phyloP scores from a whole-genome alignment of 2,113 vertebrate genomes.

The Zingel zingel region DNA sequence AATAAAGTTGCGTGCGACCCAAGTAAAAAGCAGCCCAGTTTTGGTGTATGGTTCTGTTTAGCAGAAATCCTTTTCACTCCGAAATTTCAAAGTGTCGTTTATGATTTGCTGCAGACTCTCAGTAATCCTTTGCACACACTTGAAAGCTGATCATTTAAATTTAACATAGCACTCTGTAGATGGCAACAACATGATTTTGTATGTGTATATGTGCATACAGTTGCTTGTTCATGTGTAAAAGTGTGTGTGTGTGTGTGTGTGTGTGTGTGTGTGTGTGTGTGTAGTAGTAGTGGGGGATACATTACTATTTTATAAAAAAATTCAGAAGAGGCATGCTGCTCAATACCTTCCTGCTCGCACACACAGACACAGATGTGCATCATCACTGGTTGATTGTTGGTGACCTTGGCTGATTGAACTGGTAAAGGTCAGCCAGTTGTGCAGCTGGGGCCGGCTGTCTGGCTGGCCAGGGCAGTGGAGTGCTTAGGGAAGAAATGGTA shows the following conservation, averaged over 20 bases:
- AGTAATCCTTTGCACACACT: slow-evolving; percentile 56
- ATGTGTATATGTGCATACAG: not conserved
- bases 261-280: slow-evolving; percentile 2
- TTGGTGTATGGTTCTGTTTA: slow-evolving; percentile 71
- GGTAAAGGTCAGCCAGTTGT: slow-evolving; percentile 72
- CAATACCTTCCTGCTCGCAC: slow-evolving; percentile 49
- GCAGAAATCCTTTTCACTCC: slow-evolving; percentile 67
- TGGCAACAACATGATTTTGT: not conserved
- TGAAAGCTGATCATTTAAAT: slow-evolving; percentile 86
- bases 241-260: slow-evolving; percentile 17
- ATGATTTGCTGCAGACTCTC: slow-evolving; percentile 76
- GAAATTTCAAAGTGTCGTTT: slow-evolving; percentile 56
- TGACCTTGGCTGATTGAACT: slow-evolving; percentile 80
- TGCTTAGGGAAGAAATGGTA: slow-evolving; percentile 56
- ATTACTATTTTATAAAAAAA: slow-evolving; percentile 38
- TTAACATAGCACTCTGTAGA: slow-evolving; percentile 40
- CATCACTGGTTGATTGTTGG: slow-evolving; percentile 76
- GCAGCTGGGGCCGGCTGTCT: slow-evolving; percentile 75
- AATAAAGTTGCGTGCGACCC: slow-evolving; percentile 77
- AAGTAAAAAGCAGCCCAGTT: slow-evolving; percentile 47
- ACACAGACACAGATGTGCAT: slow-evolving; percentile 76
- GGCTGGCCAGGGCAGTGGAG: slow-evolving; percentile 44
- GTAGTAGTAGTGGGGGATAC: not conserved
- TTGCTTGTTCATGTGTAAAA: not conserved
- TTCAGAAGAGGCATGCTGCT: slow-evolving; percentile 14